Percentiles rank a stretch among this genome's conserved stretches.
Evolutionary conservation across 2,113 vertebrate genomes (phyloP).

Genomic region (Neolamprologus brichardi): DNA sequence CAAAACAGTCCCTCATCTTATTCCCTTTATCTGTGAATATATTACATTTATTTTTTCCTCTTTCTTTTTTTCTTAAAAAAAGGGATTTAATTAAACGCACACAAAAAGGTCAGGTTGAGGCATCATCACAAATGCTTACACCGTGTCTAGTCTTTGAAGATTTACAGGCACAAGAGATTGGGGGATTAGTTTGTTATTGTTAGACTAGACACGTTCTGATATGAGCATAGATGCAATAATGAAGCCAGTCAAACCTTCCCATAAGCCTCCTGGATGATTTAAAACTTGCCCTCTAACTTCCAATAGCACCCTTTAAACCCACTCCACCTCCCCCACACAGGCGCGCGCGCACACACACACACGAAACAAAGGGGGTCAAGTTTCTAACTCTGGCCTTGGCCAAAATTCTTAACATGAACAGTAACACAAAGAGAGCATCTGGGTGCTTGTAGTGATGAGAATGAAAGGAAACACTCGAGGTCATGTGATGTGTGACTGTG

Average conservation of each 20-base stretch:
- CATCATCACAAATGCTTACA: slow-evolving; percentile 3
- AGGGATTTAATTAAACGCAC: background rate
- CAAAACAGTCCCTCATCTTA: background rate
- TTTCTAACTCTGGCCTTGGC: slow-evolving; percentile 21
- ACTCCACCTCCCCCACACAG: background rate
- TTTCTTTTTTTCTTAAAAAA: background rate
- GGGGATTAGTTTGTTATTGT: slow-evolving; percentile 22
- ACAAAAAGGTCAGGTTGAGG: background rate
- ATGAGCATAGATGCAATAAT: slow-evolving; percentile 13
- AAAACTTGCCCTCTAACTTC: slow-evolving; percentile 16
- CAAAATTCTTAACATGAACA: background rate
- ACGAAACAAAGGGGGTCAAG: background rate
- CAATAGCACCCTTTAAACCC: slow-evolving; percentile 6
- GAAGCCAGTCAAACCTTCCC: background rate
- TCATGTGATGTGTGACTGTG: slow-evolving; percentile 33
- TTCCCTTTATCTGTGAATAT: slow-evolving; percentile 17
- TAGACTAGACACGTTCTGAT: slow-evolving; percentile 32
- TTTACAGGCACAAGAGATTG: slow-evolving; percentile 50
- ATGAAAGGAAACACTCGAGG: slow-evolving; percentile 21
- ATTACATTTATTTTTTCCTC: background rate
- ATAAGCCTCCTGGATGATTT: slow-evolving; percentile 32
- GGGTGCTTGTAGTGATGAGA: slow-evolving; percentile 15
- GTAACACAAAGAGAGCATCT: slow-evolving; percentile 5
- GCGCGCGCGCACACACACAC: fast-evolving
- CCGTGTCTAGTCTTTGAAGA: slow-evolving; percentile 23